phyloP scores from a whole-genome alignment of 1,140 invertebrate genomes.

The Melipona quadrifasciata region DNA sequence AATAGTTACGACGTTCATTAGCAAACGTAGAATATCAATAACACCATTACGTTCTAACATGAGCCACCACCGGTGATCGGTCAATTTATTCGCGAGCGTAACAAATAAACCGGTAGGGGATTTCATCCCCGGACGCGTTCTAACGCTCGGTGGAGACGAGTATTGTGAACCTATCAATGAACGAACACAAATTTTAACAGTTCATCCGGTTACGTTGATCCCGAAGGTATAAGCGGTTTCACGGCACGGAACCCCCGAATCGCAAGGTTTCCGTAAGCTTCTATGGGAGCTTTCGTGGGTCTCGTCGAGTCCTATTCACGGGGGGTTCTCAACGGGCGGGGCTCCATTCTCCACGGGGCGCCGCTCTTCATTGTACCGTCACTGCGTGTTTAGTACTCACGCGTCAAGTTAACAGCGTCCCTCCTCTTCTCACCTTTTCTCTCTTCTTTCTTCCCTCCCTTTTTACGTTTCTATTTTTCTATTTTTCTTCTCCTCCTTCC shows the following conservation, averaged over 20 bases:
- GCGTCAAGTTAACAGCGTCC: slow-evolving; percentile 69
- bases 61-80: slow-evolving; percentile 9
- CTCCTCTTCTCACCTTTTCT: slow-evolving; percentile 47
- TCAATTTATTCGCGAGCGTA: slow-evolving; percentile 41
- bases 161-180: slow-evolving; percentile 48
- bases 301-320: slow-evolving; percentile 57
- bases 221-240: slow-evolving; percentile 55
- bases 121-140: background rate
- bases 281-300: slow-evolving; percentile 29
- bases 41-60: background rate
- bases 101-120: slow-evolving; percentile 42
- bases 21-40: slow-evolving; percentile 14
- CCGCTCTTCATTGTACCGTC: slow-evolving; percentile 67
- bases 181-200: slow-evolving; percentile 54
- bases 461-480: slow-evolving; percentile 19
- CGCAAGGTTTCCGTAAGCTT: slow-evolving; percentile 36
- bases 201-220: slow-evolving; percentile 55
- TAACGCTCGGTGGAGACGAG: background rate
- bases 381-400: slow-evolving; percentile 71
- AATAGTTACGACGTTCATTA: background rate
- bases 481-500: slow-evolving; percentile 14
- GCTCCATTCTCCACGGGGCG: slow-evolving; percentile 60
- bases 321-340: slow-evolving; percentile 70
- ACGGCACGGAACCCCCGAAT: slow-evolving; percentile 31
- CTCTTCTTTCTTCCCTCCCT: slow-evolving; percentile 9